A percentile compares a stretch with the other conserved stretches of the same genome.
phyloP scores from a whole-genome alignment of 2,888 invertebrate genomes.

The Plemyria rubiginata region DNA sequence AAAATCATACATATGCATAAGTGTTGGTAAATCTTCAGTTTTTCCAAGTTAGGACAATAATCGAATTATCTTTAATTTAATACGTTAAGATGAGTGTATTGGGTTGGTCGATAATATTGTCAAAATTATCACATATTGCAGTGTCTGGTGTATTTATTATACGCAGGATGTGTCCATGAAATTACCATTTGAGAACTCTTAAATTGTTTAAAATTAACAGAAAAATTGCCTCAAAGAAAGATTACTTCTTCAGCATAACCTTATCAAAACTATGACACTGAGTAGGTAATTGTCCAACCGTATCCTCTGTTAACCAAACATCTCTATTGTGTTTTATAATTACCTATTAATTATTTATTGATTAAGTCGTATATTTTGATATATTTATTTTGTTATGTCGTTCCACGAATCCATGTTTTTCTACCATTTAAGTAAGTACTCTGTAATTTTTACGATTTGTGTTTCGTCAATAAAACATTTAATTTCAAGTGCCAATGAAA shows the following conservation, averaged over 20 bases:
- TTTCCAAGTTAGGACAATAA: not conserved
- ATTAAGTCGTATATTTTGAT: no score
- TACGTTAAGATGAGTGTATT: not conserved
- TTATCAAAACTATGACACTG: not conserved
- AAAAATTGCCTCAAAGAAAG: not conserved
- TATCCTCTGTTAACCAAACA: no score
- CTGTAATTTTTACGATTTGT: no score
- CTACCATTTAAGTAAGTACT: no score
- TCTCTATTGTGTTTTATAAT: no score
- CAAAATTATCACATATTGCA: slow-evolving; percentile 5
- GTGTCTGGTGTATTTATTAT: not conserved
- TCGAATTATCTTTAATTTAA: slow-evolving; percentile 9
- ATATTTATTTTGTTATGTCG: no score
- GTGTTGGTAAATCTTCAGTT: not conserved
- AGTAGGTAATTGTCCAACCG: no score
- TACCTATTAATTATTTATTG: no score
- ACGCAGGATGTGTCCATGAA: slow-evolving; percentile 16
- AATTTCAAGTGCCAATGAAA: no score
- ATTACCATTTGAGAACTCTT: slow-evolving; percentile 19
- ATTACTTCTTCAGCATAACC: not conserved
- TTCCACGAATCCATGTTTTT: no score
- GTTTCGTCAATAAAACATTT: no score
- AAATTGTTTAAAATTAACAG: not conserved
- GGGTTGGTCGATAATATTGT: slow-evolving; percentile 11
- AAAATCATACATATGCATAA: no score